Conservation (phyloP, 2,113 vertebrate species). For the Entomyzon cyanotis region DNA sequence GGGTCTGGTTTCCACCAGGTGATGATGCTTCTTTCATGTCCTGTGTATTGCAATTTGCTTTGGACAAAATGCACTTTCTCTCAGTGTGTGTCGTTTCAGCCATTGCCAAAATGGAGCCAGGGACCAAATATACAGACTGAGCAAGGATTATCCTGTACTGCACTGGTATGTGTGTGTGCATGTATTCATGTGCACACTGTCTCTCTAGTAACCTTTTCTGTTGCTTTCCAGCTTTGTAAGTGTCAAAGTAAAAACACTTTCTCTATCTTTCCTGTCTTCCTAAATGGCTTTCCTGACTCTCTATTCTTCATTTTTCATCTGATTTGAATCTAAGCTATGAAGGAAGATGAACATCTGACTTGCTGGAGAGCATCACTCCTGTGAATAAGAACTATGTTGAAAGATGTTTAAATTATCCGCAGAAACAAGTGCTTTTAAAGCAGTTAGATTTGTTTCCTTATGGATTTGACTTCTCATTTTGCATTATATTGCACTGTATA, state of each 20-base stretch:
- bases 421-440: neutral
- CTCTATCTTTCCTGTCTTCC: neutral
- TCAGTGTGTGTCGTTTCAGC: neutral
- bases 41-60: neutral
- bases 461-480: neutral
- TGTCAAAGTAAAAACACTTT: neutral
- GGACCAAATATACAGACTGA: accelerated
- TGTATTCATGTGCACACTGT: neutral
- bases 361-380: neutral
- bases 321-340: neutral
- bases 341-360: neutral
- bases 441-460: neutral
- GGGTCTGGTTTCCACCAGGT: neutral
- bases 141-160: neutral
- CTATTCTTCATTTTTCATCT: neutral
- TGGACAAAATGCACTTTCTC: neutral
- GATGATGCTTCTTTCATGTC: neutral
- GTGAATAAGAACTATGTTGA: neutral
- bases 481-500: neutral
- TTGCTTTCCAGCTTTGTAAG: neutral
- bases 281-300: neutral
- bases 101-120: neutral
- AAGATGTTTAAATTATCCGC: neutral
- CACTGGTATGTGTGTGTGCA: accelerated
- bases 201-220: neutral